These are phyloP conservation scores for Ephydatia muelleri DNA, from an alignment of 37 sponge, comb jelly and placozoan genomes.

Conservation along the genomic window DNA sequence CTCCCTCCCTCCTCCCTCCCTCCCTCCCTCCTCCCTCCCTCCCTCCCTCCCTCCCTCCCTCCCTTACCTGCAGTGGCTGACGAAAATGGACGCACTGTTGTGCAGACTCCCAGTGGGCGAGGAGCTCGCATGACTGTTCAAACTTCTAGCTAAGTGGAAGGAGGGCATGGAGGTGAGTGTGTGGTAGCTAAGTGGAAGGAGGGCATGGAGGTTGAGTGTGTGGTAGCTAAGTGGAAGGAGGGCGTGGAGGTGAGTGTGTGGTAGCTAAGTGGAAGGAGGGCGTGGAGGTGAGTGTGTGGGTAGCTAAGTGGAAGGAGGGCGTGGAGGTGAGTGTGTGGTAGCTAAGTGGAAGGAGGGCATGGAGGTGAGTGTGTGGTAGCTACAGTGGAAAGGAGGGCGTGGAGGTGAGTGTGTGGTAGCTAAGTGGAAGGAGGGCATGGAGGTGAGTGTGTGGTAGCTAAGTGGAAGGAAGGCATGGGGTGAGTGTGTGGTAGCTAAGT, in stretches of 20 bases:
- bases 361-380: too few relatives aligned
- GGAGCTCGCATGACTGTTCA: constrained; percentile 40
- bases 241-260: background rate
- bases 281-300: too few relatives aligned
- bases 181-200: constrained; percentile 71
- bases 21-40: too few relatives aligned
- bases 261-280: background rate
- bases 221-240: background rate
- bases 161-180: too few relatives aligned
- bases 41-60: background rate
- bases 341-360: too few relatives aligned
- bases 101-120: background rate
- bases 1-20: background rate
- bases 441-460: too few relatives aligned
- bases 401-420: background rate
- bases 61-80: background rate
- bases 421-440: too few relatives aligned
- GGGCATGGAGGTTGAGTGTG: constrained; percentile 40
- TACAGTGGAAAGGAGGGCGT: background rate
- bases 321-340: too few relatives aligned
- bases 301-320: background rate
- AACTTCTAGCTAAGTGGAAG: too few relatives aligned
- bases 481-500: too few relatives aligned
- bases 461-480: too few relatives aligned
- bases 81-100: background rate